phyloP scores from a whole-genome alignment of 2,888 invertebrate species.

The Chymomyza procnemis region DNA sequence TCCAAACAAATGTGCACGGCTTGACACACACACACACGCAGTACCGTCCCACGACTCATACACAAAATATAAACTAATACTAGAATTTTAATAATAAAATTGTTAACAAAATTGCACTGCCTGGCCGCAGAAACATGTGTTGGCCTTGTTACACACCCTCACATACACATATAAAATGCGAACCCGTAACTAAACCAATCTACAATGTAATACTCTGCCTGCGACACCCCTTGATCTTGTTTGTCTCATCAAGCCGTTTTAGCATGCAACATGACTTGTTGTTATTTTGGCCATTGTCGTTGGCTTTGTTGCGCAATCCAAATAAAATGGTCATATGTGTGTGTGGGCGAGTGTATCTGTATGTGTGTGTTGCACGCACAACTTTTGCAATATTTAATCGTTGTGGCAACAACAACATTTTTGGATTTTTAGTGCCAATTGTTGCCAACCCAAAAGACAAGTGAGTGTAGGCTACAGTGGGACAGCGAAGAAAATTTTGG shows the following conservation, averaged over 20 bases:
- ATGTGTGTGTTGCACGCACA: constrained; percentile 67
- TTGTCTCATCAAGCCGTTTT: neutral
- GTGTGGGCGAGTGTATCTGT: neutral
- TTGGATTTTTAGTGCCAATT: constrained; percentile 46
- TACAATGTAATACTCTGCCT: neutral
- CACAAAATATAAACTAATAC: constrained; percentile 23
- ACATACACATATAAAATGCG: constrained; percentile 22
- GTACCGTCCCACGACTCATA: neutral
- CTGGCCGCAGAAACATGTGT: constrained; percentile 66
- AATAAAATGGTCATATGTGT: constrained; percentile 60
- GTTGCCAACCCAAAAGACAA: constrained; percentile 29
- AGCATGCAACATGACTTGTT: constrained; percentile 4
- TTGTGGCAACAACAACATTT: constrained; percentile 60
- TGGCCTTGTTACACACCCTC: constrained; percentile 52
- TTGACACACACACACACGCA: too few relatives aligned
- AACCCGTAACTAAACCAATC: neutral
- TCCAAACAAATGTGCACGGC: neutral
- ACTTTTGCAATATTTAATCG: constrained; percentile 74
- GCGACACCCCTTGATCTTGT: too few relatives aligned
- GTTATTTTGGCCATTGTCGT: constrained; percentile 32
- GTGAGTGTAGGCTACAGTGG: constrained; percentile 21
- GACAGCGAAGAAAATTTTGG: neutral
- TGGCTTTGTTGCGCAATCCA: constrained; percentile 66
- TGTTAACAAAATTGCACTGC: constrained; percentile 71
- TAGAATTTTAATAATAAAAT: constrained; percentile 74